phyloP scores from a whole-genome alignment of 2,113 vertebrate species.

The Neolamprologus longior region DNA sequence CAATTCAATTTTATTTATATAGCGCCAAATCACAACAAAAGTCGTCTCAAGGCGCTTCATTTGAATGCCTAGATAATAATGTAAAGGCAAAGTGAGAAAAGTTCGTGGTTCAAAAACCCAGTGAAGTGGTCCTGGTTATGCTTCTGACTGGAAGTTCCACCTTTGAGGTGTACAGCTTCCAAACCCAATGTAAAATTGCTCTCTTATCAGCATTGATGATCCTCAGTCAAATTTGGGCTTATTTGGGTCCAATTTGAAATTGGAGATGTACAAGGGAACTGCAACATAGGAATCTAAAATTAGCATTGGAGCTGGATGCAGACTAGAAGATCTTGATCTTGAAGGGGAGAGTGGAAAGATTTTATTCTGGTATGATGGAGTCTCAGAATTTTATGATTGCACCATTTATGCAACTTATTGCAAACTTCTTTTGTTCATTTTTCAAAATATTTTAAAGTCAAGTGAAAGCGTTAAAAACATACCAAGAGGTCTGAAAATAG shows the following conservation, averaged over 20 bases:
- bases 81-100: not conserved
- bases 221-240: not conserved
- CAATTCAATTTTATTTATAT: too few relatives aligned
- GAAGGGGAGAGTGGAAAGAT: not conserved
- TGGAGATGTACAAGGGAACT: not conserved
- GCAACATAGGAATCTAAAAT: not conserved
- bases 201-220: not conserved
- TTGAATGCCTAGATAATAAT: not conserved
- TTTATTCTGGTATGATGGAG: not conserved
- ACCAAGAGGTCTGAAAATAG: not conserved
- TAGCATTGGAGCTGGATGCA: rapidly evolving
- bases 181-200: not conserved
- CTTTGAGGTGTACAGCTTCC: not conserved
- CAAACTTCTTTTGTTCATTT: not conserved
- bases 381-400: not conserved
- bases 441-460: not conserved
- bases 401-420: not conserved
- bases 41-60: too few relatives aligned
- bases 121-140: not conserved
- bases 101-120: rapidly evolving
- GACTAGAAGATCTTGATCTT: not conserved
- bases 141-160: not conserved
- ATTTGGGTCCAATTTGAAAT: not conserved
- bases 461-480: not conserved
- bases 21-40: too few relatives aligned